phyloP scores from a whole-genome alignment of 2,797 vertebrate species.

The Decapterus maruadsi region DNA sequence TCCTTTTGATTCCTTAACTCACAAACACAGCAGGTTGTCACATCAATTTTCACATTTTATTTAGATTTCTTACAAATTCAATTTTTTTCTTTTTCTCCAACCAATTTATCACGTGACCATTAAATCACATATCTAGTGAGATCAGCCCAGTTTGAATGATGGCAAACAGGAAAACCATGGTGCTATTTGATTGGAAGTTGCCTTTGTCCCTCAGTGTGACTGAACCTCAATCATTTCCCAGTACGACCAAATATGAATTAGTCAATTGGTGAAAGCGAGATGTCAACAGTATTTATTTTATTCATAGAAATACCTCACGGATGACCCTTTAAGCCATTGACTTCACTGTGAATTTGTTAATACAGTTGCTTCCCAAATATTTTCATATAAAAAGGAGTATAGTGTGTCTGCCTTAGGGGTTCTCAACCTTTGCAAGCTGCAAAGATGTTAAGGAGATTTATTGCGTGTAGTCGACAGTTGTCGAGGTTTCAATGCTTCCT shows the following conservation, averaged over 20 bases:
- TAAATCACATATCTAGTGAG: not conserved
- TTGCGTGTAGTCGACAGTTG: too few relatives aligned
- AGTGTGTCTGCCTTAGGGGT: too few relatives aligned
- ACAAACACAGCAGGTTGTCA: not conserved
- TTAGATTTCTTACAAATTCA: not conserved
- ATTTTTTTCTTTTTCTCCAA: not conserved
- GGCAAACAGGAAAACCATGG: not conserved
- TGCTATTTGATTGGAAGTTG: not conserved
- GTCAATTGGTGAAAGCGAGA: not conserved
- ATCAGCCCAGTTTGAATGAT: not conserved
- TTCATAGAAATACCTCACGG: not conserved
- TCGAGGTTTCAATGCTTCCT: too few relatives aligned
- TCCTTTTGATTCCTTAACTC: not conserved
- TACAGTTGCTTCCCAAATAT: too few relatives aligned
- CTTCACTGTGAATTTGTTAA: not conserved
- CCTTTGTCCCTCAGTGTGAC: not conserved
- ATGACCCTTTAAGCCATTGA: not conserved
- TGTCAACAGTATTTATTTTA: not conserved
- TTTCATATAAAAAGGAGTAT: too few relatives aligned
- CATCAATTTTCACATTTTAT: not conserved
- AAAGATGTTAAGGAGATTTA: too few relatives aligned
- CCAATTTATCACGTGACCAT: not conserved
- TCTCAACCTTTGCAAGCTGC: too few relatives aligned
- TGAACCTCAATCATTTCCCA: not conserved
- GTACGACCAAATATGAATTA: not conserved